These are phyloP conservation scores for Stenopsyche tienmushanensis DNA, from an alignment of 1,140 invertebrate species.

Conservation along the genomic window DNA sequence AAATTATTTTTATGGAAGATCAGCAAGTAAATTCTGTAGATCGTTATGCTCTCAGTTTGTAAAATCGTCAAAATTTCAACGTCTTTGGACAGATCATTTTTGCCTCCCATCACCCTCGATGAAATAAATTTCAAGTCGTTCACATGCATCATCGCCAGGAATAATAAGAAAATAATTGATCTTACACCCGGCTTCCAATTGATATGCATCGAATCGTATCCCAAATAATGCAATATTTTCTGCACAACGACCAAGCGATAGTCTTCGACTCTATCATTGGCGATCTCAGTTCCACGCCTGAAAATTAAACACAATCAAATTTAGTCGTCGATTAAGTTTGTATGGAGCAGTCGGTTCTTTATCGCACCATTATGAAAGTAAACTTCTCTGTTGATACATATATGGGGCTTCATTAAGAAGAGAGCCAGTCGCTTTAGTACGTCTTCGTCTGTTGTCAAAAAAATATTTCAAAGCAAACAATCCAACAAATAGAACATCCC, in stretches of 20 bases:
- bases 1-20: conserved; percentile 15
- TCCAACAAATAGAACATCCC: too few species aligned
- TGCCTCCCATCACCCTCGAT: neutral
- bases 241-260: conserved; percentile 7
- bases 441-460: too few species aligned
- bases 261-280: neutral
- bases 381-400: too few species aligned
- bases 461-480: too few species aligned
- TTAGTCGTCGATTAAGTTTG: too few species aligned
- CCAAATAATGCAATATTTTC: conserved; percentile 22
- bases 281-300: neutral
- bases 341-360: too few species aligned
- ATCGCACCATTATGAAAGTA: too few species aligned
- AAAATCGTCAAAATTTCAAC: conserved; percentile 29
- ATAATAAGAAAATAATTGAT: neutral
- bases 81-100: conserved; percentile 18
- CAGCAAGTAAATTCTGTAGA: conserved; percentile 19
- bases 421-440: too few species aligned
- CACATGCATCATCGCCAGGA: conserved; percentile 14
- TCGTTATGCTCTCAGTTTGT: conserved; percentile 28
- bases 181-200: conserved; percentile 24
- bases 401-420: too few species aligned
- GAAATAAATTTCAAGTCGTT: conserved; percentile 26
- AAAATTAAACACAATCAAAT: neutral
- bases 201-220: conserved; percentile 15